Percentiles rank a stretch among this genome's conserved stretches.
Evolutionary conservation across 1,140 invertebrate species (phyloP).

Genomic region (Drosophila serrata): DNA sequence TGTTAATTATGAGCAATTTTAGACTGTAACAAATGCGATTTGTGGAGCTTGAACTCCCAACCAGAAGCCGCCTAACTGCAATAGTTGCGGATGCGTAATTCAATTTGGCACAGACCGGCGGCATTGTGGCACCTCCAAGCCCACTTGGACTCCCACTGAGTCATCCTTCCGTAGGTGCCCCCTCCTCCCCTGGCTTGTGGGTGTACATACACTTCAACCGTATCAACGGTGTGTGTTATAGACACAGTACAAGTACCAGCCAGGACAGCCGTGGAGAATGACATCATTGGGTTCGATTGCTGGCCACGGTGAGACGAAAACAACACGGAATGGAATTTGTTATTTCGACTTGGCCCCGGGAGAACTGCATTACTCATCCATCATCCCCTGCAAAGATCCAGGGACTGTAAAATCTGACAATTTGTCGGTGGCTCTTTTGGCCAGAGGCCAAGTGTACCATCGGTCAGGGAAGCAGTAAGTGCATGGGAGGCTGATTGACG

Average conservation of each 20-base stretch:
- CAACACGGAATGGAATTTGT: constrained; percentile 1
- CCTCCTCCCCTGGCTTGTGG: neutral
- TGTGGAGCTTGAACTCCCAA: constrained; percentile 33
- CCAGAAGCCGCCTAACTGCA: constrained; percentile 38
- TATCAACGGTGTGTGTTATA: constrained; percentile 8
- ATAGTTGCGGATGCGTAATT: constrained; percentile 28
- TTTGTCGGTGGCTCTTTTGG: constrained; percentile 44
- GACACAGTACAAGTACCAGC: constrained; percentile 12
- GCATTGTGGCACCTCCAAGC: constrained; percentile 15
- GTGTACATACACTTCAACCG: neutral
- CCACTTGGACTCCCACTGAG: constrained; percentile 43
- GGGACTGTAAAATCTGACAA: constrained; percentile 21
- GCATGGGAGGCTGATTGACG: constrained; percentile 11
- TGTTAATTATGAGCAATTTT: constrained; percentile 1
- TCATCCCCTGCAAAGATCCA: constrained; percentile 20
- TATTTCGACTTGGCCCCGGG: constrained; percentile 16
- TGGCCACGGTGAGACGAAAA: constrained; percentile 12
- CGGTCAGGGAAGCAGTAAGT: constrained; percentile 24
- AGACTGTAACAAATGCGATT: constrained; percentile 30
- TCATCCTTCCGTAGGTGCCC: constrained; percentile 38
- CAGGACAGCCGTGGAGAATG: constrained; percentile 32
- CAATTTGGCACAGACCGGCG: constrained; percentile 30
- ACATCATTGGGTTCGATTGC: constrained; percentile 46
- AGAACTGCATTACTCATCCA: constrained; percentile 55
- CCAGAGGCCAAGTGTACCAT: constrained; percentile 44